Evolutionary conservation across 2,113 vertebrate genomes (phyloP).

Genomic region (Macrotus californicus): DNA sequence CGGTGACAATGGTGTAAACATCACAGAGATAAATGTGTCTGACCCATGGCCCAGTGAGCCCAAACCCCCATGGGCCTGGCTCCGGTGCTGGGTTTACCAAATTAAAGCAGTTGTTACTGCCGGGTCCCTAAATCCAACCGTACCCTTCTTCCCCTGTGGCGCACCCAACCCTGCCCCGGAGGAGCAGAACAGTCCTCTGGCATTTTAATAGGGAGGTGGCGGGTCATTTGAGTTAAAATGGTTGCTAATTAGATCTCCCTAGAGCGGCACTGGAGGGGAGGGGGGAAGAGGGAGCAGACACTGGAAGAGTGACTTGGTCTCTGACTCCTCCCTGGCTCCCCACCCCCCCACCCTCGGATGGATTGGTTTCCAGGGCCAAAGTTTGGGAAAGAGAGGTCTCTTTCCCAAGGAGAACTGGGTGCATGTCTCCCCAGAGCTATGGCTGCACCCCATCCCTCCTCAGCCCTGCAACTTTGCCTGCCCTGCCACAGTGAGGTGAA

Average conservation of each 20-base stretch:
- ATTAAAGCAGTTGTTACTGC: background rate
- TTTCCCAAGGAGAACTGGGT: background rate
- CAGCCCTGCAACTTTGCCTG: background rate
- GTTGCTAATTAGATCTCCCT: background rate
- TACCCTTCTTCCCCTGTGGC: too few species aligned
- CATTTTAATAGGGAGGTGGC: background rate
- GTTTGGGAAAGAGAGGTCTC: background rate
- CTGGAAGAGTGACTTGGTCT: background rate
- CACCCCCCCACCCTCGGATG: too few species aligned
- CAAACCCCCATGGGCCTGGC: background rate
- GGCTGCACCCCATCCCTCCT: too few species aligned
- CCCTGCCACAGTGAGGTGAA: background rate
- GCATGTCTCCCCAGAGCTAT: background rate
- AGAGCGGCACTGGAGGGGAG: background rate
- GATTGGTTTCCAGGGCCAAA: background rate
- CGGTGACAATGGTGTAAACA: background rate
- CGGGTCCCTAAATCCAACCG: background rate
- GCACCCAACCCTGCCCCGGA: too few species aligned
- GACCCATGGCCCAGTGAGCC: accelerated
- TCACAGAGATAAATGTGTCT: background rate
- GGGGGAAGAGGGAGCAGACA: too few species aligned
- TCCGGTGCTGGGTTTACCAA: background rate
- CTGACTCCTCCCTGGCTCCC: background rate
- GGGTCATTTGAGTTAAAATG: background rate
- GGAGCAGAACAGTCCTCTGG: background rate